phyloP scores from a whole-genome alignment of 2,888 invertebrate species.

The Oxycera nigricornis region DNA sequence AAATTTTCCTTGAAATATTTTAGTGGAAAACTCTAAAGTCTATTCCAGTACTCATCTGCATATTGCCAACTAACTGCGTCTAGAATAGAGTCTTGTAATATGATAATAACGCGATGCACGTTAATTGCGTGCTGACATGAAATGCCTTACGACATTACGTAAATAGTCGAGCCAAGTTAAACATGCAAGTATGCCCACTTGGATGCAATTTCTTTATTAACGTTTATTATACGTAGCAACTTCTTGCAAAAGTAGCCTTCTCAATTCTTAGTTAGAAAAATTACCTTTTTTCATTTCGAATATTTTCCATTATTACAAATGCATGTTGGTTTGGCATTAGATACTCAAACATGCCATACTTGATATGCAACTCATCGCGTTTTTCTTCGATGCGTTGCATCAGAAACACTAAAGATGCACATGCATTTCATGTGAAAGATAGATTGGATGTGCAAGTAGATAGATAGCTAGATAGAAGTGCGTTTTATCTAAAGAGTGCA shows the following conservation, averaged over 20 bases:
- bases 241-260: neutral
- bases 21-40: too few species aligned
- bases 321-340: neutral
- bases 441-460: too few species aligned
- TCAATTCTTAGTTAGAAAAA: neutral
- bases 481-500: too few species aligned
- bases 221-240: neutral
- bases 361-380: constrained; percentile 1
- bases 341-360: neutral
- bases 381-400: neutral
- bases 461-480: too few species aligned
- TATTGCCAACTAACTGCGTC: neutral
- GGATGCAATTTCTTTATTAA: neutral
- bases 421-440: neutral
- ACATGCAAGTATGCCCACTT: neutral
- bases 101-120: neutral
- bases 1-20: too few species aligned
- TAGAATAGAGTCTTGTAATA: neutral
- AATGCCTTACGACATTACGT: constrained; percentile 13
- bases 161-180: constrained; percentile 5
- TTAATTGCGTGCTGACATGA: constrained; percentile 35
- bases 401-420: neutral
- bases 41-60: too few species aligned
- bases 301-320: constrained; percentile 12
- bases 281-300: constrained; percentile 4